These are phyloP conservation scores for Serripes groenlandicus DNA, from an alignment of 2,888 invertebrate genomes.

Conservation along the genomic window DNA sequence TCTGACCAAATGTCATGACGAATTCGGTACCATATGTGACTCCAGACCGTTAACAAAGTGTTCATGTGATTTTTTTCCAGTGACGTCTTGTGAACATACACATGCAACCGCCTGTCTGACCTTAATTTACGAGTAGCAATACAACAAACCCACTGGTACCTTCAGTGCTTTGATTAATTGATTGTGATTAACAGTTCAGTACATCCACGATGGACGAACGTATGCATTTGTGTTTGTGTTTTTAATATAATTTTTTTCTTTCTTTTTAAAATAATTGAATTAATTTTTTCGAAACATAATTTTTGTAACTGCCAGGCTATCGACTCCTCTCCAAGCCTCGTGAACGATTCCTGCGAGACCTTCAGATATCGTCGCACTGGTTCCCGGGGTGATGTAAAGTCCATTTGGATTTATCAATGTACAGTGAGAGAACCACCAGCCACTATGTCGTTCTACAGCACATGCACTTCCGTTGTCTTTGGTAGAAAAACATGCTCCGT, in stretches of 20 bases:
- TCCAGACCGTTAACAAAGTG: no score
- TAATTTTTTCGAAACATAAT: slow-evolving; percentile 10
- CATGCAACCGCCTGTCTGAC: no score
- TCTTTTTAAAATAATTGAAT: neutral
- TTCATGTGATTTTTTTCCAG: no score
- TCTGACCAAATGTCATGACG: no score
- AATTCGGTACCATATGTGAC: no score
- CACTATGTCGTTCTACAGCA: neutral
- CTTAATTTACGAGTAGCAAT: no score
- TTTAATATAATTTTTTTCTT: neutral
- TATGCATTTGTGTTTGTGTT: neutral
- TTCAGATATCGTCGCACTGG: slow-evolving; percentile 1
- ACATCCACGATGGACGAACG: neutral
- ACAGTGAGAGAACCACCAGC: slow-evolving; percentile 5
- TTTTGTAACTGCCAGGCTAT: slow-evolving; percentile 12
- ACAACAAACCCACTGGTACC: no score
- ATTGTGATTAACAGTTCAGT: no score
- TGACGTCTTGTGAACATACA: no score
- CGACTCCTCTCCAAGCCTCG: neutral
- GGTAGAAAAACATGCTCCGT: neutral
- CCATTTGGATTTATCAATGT: slow-evolving; percentile 23
- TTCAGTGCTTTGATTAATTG: no score
- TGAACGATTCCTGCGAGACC: slow-evolving; percentile 10
- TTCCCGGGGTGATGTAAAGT: slow-evolving; percentile 14
- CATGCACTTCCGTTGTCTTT: neutral